Conservation (phyloP, 1,140 invertebrate genomes). For the Drosophila rhopaloa region DNA sequence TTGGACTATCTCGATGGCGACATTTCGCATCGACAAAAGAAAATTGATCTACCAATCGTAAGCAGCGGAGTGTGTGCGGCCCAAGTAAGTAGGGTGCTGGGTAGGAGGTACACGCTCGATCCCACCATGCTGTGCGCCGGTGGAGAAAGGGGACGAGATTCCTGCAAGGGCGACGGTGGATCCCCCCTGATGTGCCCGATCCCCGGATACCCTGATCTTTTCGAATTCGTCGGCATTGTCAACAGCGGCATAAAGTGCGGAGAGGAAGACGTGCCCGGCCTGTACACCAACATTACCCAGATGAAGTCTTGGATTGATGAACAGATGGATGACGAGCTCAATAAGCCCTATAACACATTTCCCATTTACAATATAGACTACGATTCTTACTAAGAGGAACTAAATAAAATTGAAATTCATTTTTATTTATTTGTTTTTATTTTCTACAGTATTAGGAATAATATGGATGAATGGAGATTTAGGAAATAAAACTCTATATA, state of each 20-base stretch:
- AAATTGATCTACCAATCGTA: constrained; percentile 86
- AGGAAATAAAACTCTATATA: no score
- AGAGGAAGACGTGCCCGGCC: constrained; percentile 88
- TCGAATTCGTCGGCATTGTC: constrained; percentile 88
- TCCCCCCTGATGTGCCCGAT: constrained; percentile 88
- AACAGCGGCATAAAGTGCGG: constrained; percentile 88
- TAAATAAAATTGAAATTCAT: no score
- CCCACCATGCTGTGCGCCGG: constrained; percentile 85
- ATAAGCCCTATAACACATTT: background rate
- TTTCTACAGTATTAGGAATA: no score
- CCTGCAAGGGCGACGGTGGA: constrained; percentile 90
- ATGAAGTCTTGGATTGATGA: constrained; percentile 7
- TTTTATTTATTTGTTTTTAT: no score
- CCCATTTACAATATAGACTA: background rate
- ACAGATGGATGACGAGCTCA: background rate
- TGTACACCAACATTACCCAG: constrained; percentile 89
- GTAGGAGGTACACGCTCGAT: constrained; percentile 84
- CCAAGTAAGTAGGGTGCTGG: constrained; percentile 84
- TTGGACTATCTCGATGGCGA: accelerated
- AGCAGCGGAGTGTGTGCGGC: constrained; percentile 80
- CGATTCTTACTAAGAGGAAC: no score
- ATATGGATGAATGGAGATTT: no score
- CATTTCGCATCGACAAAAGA: constrained; percentile 85
- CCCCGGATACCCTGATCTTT: constrained; percentile 83
- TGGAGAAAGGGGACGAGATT: constrained; percentile 89